A percentile compares a stretch with the other conserved stretches of the same genome.
These are phyloP conservation scores for Operophtera brumata DNA, from an alignment of 2,888 invertebrate genomes.

Conservation along the genomic window DNA sequence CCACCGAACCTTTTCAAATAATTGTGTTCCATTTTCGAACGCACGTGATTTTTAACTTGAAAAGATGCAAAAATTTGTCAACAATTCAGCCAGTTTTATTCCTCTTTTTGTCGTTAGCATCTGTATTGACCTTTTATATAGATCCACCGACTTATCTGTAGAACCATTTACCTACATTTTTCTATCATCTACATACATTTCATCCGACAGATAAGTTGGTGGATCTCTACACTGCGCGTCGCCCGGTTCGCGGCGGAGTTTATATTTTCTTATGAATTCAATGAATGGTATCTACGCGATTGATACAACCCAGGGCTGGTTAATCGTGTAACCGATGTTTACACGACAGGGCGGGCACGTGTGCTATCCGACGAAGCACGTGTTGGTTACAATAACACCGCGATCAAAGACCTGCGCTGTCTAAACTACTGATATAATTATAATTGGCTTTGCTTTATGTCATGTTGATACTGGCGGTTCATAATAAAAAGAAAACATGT, in stretches of 20 bases:
- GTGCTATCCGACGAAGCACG: slow-evolving; percentile 46
- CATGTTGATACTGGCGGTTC: slow-evolving; percentile 9
- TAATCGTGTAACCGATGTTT: slow-evolving; percentile 49
- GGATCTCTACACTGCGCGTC: too few species aligned
- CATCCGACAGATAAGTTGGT: too few species aligned
- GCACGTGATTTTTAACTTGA: slow-evolving; percentile 29
- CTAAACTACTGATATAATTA: slow-evolving; percentile 42
- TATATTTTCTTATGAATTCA: too few species aligned
- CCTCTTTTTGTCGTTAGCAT: not conserved
- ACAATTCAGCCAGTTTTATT: slow-evolving; percentile 17
- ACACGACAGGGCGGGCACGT: slow-evolving; percentile 49
- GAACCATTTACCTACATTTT: too few species aligned
- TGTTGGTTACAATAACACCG: slow-evolving; percentile 64
- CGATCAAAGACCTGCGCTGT: slow-evolving; percentile 63
- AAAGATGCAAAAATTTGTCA: slow-evolving; percentile 15
- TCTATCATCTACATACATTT: too few species aligned
- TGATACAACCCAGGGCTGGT: slow-evolving; percentile 23
- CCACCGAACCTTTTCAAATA: slow-evolving; percentile 50
- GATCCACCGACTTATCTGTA: too few species aligned
- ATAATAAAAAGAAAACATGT: slow-evolving; percentile 3
- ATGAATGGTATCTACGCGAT: slow-evolving; percentile 7
- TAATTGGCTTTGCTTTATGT: slow-evolving; percentile 37
- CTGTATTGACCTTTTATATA: not conserved
- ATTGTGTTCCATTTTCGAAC: slow-evolving; percentile 53
- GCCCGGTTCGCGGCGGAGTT: too few species aligned